Base-by-base conservation (phyloP, 2,113 vertebrate species). In the Columbina picui region DNA sequence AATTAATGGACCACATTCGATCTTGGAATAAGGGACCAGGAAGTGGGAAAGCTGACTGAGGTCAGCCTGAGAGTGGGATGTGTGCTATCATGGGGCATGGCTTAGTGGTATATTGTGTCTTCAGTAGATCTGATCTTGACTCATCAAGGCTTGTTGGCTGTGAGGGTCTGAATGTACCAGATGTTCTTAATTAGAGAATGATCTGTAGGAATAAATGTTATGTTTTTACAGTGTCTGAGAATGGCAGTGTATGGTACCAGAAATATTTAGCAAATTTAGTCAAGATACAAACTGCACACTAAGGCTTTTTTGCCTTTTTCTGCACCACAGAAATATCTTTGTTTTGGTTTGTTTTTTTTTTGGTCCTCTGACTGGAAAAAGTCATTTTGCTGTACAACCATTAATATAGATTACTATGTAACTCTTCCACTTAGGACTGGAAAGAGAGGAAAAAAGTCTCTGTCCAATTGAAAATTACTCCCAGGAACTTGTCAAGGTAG, bases 121-220 rank as follows among this genome's bases (percentile, higher is more conserved):
- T 74, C 38, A 76, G 32, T 68, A 91, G 92, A 27, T 69, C 57
- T 89, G 85, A 81, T 90, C 52, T 80, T 78, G 53, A 86, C 71
- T 91, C 60, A 65, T 63, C 71, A 64, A 71, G 38, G 43, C 27
- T 71, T 90, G 19, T 70, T 96, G 90, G 52, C 79, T 78, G 43
- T 45, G 21, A 80, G 88, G 47, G 39, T 93, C 68, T 47, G 71
- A 38, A 47, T 47, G 7, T 88, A 64, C 59, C 92, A 93, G 75
- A 90, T 95, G 76, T 49, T 95, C 64, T 90, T 88, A 74, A 32
- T 93, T 90, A 86, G 38, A 39, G 38, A 70, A 75, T 64, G 50
- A 83, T 70, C 86, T 70, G 34, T 55, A 92, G 60, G 47, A 92
- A 59, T 92, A 94, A 84, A 77, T 83, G 69, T 55, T 80, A 34